Evolutionary conservation across 2,797 vertebrate genomes (phyloP), one percentile per base, ranked within the genome.

Genomic region (Tokudaia muenninki): DNA sequence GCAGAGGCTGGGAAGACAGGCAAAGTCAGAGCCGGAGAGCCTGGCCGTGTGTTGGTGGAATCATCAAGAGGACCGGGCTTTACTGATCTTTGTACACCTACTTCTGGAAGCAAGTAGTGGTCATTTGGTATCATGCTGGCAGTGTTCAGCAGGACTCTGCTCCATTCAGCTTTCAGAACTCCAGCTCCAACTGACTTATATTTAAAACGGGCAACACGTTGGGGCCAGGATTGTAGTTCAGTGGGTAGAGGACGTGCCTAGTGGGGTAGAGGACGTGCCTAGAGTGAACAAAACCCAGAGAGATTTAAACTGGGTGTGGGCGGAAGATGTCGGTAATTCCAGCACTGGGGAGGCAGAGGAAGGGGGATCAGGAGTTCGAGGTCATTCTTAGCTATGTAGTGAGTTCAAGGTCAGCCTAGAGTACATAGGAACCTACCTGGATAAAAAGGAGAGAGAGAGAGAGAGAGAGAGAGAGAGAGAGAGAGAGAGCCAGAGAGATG

Each of bases 121-220:
- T 22, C 31, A 0, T 14, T 3, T 9, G 29, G 4, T 22, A 52
- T 1, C 13, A 21, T 1, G 19, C 34, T 70, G 3, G 10, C 1
- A 8, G 0, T 17, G 0, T 12, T 6, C 1, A 6, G 3, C n/a
- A 4, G 37, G 24, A 34, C 29, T 0, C 34, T 0, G 24, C 34
- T 37, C 52, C 16, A 22, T 63, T 52, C 24, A 26, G 7, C 5
- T 8, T 3, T 52, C n/a, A 47, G 78, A 31, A 92, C n/a, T 34
- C 57, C 9, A 52, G 11, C 50, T 52, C 22, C 29, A 41, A 61
- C 10, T 29, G n/a, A 41, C 31, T 67, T 24, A n/a, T 4, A 44
- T 50, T 31, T 74, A 1, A 37, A 87, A 72, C 57, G 24, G 47
- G 14, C 22, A 87, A 41, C 34, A 29, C 17, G 11, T 31, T 12